These are phyloP conservation scores for Cydia pomonella DNA, from an alignment of 1,140 invertebrate genomes.

Conservation along the genomic window DNA sequence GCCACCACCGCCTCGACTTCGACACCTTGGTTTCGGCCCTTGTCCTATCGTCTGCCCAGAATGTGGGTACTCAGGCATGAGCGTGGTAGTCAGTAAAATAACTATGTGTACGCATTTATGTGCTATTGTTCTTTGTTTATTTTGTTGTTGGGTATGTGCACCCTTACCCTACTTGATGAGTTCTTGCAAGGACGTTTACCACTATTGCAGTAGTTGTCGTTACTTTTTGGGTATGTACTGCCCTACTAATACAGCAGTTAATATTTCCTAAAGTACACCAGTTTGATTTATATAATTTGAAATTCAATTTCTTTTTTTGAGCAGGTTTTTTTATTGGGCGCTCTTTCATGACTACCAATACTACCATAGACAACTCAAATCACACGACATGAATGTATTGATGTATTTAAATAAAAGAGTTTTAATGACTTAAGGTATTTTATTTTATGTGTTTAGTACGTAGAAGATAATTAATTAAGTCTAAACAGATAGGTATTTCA, in stretches of 20 bases:
- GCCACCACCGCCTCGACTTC: constrained; percentile 52
- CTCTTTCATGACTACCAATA: background rate
- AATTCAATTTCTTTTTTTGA: background rate
- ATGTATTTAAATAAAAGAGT: constrained; percentile 24
- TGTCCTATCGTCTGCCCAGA: constrained; percentile 65
- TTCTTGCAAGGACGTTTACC: constrained; percentile 74
- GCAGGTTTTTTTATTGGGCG: background rate
- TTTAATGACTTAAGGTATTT: constrained; percentile 26
- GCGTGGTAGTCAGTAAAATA: constrained; percentile 56
- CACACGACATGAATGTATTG: constrained; percentile 21
- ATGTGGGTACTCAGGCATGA: constrained; percentile 69
- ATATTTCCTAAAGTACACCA: constrained; percentile 20
- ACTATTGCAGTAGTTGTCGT: constrained; percentile 72
- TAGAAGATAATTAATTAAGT: background rate
- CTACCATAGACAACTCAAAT: constrained; percentile 31
- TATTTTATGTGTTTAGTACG: background rate
- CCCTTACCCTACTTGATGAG: constrained; percentile 68
- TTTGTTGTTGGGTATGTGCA: constrained; percentile 73
- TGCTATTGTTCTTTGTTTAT: constrained; percentile 62
- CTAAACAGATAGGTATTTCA: background rate
- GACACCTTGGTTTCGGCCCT: constrained; percentile 63
- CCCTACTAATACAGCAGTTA: constrained; percentile 63
- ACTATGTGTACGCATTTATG: constrained; percentile 71
- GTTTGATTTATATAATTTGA: background rate
- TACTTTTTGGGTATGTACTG: constrained; percentile 68